Conservation (phyloP, 2,888 invertebrate genomes). For the Copidosoma aretas region DNA sequence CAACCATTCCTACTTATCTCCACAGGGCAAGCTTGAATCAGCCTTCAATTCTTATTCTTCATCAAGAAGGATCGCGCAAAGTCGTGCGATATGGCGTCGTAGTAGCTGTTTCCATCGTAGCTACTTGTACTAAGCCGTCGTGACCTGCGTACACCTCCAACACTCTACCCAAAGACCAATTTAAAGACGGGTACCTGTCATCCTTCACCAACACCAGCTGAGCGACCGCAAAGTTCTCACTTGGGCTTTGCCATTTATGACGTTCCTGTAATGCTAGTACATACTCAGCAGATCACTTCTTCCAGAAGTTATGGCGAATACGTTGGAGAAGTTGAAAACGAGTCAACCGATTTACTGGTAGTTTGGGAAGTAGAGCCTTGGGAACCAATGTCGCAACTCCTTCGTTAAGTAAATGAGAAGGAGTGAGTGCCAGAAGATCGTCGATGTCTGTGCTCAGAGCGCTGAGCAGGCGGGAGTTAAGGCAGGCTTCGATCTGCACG, state of each 20-base stretch:
- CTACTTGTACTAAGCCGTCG: too few species aligned
- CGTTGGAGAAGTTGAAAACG: neutral
- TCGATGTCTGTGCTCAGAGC: slow-evolving; percentile 7
- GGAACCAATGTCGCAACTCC: neutral
- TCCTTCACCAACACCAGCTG: too few species aligned
- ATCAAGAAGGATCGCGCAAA: too few species aligned
- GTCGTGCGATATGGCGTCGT: too few species aligned
- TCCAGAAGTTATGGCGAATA: neutral
- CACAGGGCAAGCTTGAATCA: too few species aligned
- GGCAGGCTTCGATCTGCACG: slow-evolving; percentile 21
- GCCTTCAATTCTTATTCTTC: too few species aligned
- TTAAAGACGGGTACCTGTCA: too few species aligned
- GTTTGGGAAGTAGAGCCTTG: neutral
- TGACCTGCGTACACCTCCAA: too few species aligned
- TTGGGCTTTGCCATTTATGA: neutral
- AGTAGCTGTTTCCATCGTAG: too few species aligned
- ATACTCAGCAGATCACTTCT: neutral
- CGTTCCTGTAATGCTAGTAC: neutral
- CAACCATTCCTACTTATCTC: too few species aligned
- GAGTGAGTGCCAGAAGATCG: slow-evolving; percentile 17
- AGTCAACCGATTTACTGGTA: neutral
- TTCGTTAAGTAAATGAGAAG: slow-evolving; percentile 18
- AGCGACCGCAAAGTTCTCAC: neutral
- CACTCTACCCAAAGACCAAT: too few species aligned
- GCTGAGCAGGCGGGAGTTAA: slow-evolving; percentile 24